Evolutionary conservation across 2,113 vertebrate genomes (phyloP).

Genomic region (Suricata suricatta): DNA sequence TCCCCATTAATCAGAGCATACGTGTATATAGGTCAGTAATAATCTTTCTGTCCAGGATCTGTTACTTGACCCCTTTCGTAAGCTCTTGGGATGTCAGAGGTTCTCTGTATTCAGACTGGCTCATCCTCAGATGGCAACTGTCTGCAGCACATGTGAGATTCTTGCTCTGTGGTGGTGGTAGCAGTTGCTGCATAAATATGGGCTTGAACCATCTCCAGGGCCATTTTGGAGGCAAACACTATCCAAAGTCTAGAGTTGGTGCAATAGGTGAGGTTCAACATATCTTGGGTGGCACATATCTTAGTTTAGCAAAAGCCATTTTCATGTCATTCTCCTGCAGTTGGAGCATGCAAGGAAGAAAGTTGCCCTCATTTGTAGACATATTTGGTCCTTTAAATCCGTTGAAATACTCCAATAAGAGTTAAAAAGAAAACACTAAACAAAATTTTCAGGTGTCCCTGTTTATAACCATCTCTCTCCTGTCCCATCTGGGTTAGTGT

Average conservation of each 20-base stretch:
- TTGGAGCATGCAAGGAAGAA: neutral
- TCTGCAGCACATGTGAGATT: neutral
- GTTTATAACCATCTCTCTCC: neutral
- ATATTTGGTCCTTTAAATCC: neutral
- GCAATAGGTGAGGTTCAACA: neutral
- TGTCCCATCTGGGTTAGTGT: neutral
- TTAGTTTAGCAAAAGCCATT: neutral
- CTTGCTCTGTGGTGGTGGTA: neutral
- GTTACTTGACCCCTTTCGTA: fast-evolving
- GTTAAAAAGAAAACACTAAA: neutral
- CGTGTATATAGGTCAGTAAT: neutral
- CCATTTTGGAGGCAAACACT: neutral
- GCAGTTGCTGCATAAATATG: neutral
- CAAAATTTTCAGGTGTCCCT: neutral
- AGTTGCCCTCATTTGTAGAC: neutral
- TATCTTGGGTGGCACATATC: neutral
- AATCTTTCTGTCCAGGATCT: neutral
- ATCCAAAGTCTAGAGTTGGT: neutral
- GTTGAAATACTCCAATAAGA: neutral
- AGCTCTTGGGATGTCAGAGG: neutral
- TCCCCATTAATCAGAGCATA: neutral
- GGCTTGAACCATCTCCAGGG: neutral
- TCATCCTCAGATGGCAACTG: neutral
- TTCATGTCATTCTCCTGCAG: neutral
- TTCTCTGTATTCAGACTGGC: neutral